A percentile compares a stretch with the other conserved stretches of the same genome.
phyloP scores from a whole-genome alignment of 2,113 vertebrate species.

The Neolamprologus tretocephalus region DNA sequence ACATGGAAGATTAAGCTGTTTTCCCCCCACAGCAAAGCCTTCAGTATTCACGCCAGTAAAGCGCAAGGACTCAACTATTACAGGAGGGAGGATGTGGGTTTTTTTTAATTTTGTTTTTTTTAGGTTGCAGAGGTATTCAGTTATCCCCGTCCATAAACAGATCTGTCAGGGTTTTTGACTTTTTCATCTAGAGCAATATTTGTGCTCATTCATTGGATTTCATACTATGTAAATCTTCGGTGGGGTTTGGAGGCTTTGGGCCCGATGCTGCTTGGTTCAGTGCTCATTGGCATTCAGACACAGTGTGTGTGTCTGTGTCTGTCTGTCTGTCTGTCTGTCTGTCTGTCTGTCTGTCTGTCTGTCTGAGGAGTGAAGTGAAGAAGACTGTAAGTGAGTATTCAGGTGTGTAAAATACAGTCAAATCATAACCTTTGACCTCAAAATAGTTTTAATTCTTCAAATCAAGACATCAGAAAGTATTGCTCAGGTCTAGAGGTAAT shows the following conservation, averaged over 20 bases:
- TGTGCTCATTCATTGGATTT: slow-evolving; percentile 15
- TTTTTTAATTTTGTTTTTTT: neutral
- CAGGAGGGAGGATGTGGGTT: neutral
- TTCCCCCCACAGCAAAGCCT: neutral
- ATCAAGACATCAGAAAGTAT: neutral
- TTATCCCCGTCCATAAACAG: neutral
- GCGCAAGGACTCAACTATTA: neutral
- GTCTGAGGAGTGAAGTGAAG: neutral
- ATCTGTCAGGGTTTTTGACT: neutral
- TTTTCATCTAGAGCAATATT: slow-evolving; percentile 11
- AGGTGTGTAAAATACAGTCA: neutral
- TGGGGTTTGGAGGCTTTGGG: slow-evolving; percentile 1
- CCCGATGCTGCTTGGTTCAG: neutral
- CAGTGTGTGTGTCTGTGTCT: accelerated
- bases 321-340: accelerated
- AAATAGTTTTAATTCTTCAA: neutral
- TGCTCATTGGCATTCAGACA: slow-evolving; percentile 27
- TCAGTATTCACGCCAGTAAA: neutral
- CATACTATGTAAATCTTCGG: neutral
- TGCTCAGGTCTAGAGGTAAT: neutral
- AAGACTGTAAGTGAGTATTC: neutral
- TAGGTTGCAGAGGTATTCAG: neutral
- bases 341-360: accelerated
- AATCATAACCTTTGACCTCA: neutral
- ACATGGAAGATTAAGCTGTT: neutral